Evolutionary conservation across 1,140 invertebrate genomes (phyloP), one percentile per base, ranked within the genome.

Genomic region (Drosophila bifasciata): DNA sequence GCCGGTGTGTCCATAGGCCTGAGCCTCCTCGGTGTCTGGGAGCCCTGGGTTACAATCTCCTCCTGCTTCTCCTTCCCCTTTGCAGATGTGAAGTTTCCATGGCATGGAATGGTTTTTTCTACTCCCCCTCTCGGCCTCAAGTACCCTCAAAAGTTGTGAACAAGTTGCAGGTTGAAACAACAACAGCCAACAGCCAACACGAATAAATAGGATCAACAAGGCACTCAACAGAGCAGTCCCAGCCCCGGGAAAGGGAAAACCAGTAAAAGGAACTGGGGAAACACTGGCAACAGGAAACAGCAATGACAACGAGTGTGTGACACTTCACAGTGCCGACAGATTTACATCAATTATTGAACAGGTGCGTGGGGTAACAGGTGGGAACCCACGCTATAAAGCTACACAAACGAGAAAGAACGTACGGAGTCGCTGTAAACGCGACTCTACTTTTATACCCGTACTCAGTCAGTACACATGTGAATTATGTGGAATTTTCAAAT

Each of bases 331-430:
- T 56, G 60, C 41, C 52, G 73, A 85, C 81, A 86, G 77, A 77
- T 81, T 85, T 81, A 70, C 81, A 85, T 85, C 81, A 85, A 86
- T 85, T 86, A 85, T 81, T 67, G 68, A 79, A 45, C 72, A 64
- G 73, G 61, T 81, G 45, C 53, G 36, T 46, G 66, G 48, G 66
- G 48, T 56, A 63, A 63, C 78, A 76, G 57, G 71, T 80, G 70
- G 51, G n/a, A n/a, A 41, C 16, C 17, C 17, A 39, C n/a, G n/a
- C 19, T 21, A 21, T 25, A 17, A 11, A 15, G 28, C n/a, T n/a
- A n/a, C n/a, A n/a, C n/a, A n/a, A n/a, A n/a, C n/a, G n/a, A n/a
- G n/a, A n/a, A n/a, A n/a, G n/a, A n/a, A n/a, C n/a, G n/a, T n/a
- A n/a, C n/a, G n/a, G n/a, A n/a, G n/a, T n/a, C n/a, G n/a, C n/a